Conservation (phyloP, 2,797 vertebrate species). For the Fistularia commersonii region DNA sequence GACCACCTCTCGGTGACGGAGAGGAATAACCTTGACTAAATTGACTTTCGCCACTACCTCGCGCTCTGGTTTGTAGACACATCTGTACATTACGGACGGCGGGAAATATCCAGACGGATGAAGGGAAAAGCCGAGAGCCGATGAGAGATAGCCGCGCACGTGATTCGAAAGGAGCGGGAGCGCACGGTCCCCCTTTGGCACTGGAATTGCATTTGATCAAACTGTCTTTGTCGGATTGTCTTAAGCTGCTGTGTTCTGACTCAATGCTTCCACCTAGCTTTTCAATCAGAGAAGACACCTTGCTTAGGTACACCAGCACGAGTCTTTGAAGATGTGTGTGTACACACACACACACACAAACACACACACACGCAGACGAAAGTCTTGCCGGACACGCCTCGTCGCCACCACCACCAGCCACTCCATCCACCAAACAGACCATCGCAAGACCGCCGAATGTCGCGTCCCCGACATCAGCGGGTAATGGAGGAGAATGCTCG, state of each 20-base stretch:
- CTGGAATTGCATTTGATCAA: constrained; percentile 29
- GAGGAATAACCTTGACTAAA: constrained; percentile 47
- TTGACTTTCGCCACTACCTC: constrained; percentile 29
- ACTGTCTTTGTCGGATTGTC: constrained; percentile 22
- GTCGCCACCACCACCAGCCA: too few species aligned
- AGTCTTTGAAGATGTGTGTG: too few species aligned
- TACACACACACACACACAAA: neutral
- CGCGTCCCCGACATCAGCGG: too few species aligned
- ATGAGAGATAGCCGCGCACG: neutral
- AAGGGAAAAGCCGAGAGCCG: constrained; percentile 6
- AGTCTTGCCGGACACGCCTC: too few species aligned
- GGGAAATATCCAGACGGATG: neutral
- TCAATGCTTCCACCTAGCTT: constrained; percentile 72
- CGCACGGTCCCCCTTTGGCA: too few species aligned
- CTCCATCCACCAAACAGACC: too few species aligned
- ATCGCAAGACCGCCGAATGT: too few species aligned
- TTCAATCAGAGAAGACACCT: constrained; percentile 60
- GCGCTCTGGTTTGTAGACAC: too few species aligned
- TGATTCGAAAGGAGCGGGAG: too few species aligned
- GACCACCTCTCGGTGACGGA: constrained; percentile 21
- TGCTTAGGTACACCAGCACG: constrained; percentile 20
- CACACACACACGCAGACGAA: too few species aligned
- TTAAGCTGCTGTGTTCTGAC: constrained; percentile 37
- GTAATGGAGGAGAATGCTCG: too few species aligned
- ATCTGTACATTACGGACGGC: too few species aligned